Base-by-base conservation (phyloP, 2,797 vertebrate genomes). In the Malacoraja senta region DNA sequence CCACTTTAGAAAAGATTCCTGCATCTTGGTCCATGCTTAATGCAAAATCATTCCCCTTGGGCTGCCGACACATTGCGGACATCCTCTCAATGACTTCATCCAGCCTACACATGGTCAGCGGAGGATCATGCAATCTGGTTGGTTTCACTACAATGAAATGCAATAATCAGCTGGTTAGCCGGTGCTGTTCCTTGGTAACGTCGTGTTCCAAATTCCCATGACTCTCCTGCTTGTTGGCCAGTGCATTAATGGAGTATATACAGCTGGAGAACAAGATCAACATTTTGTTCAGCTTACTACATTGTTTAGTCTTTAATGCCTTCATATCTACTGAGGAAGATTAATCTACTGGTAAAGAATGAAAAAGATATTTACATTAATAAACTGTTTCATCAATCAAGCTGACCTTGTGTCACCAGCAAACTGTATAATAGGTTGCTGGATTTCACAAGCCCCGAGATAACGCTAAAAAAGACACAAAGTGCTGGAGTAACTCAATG, bases 201-300 rank as follows among this genome's bases (percentile, higher is more conserved):
- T 86, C 6, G 6, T 65, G 15, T 15, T 86, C 13, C 29, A 63
- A 88, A 88, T 17, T 65, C 84, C 58, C 61, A 19, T 65, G 29
- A 0, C 29, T 88, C n/a, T n/a, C 29, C 17, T 32, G 84, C 19
- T 19, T 88, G 8, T 63, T 88, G 63, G 84, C 84, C 84, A 68
- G 8, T 24, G 19, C 1, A 9, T n/a, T 35, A 68, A 10, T 68
- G n/a, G 63, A 88, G 84, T 10, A 21, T 8, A 35, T 88, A 35
- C 84, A 88, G 84, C 84, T 88, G 84, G 84, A 35, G n/a, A 88
- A 68, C 84, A 68, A 68, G 63, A n/a, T 88, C 84, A 88, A 68
- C 84, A 68, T 68, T 88, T 68, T 17, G 65, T 63, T 88, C 32
- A 68, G 61, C 63, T 88, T 88, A 88, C 84, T 17, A 21, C 84